Evolutionary conservation across 2,797 vertebrate species (phyloP).

Genomic region (Lutjanus argentimaculatus): DNA sequence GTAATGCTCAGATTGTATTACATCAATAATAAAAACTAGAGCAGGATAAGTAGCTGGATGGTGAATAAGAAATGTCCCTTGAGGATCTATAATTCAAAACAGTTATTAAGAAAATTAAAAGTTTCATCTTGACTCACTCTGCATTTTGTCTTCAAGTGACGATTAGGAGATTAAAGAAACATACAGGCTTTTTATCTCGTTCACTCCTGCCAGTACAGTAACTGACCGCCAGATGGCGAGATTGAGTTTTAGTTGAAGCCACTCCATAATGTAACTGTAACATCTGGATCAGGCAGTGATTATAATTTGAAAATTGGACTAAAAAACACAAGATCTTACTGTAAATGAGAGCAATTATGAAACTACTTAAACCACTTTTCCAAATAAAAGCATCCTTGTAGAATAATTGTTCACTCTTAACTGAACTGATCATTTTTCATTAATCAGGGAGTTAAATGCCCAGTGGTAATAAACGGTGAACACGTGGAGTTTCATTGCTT

Average conservation of each 20-base stretch:
- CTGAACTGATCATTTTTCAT: not conserved
- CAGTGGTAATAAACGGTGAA: not conserved
- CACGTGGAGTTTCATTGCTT: not conserved
- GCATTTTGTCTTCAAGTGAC: not conserved
- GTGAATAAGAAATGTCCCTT: not conserved
- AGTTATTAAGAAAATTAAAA: not conserved
- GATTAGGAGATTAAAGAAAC: not conserved
- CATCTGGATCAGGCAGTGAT: not conserved
- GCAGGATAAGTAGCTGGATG: not conserved
- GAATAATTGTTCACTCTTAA: not conserved
- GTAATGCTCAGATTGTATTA: not conserved
- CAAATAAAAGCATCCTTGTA: not conserved
- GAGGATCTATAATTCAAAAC: not conserved
- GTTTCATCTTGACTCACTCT: not conserved
- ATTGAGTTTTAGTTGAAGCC: not conserved
- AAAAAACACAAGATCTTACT: not conserved
- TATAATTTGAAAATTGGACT: not conserved
- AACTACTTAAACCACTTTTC: not conserved
- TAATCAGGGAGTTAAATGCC: not conserved
- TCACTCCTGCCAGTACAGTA: not conserved
- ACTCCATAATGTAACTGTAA: not conserved
- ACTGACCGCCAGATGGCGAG: slow-evolving; percentile 24
- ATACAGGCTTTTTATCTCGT: rapidly evolving
- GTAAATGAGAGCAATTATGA: not conserved
- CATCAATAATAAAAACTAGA: not conserved